These are phyloP conservation scores for Bombus sibiricus DNA, from an alignment of 1,140 invertebrate genomes.

Conservation along the genomic window DNA sequence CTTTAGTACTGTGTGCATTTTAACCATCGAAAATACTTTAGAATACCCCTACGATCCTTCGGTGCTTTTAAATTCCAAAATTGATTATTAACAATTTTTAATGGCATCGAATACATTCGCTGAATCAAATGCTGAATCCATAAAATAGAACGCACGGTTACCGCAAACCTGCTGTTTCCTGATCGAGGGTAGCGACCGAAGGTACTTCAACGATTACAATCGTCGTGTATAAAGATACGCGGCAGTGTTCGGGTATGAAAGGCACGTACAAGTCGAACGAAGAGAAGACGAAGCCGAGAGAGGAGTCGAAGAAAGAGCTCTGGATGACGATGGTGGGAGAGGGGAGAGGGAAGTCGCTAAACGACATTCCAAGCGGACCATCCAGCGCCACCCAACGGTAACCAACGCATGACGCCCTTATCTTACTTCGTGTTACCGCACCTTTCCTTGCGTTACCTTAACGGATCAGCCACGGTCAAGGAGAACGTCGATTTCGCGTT, in stretches of 20 bases:
- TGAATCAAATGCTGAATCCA: not conserved
- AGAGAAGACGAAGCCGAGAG: slow-evolving; percentile 32
- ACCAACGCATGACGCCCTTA: slow-evolving; percentile 77
- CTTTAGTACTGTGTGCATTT: not conserved
- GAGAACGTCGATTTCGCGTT: slow-evolving; percentile 51
- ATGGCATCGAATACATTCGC: not conserved
- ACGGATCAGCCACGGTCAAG: slow-evolving; percentile 61
- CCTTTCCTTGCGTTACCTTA: slow-evolving; percentile 64
- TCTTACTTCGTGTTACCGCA: slow-evolving; percentile 65
- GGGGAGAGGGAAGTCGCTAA: slow-evolving; percentile 80
- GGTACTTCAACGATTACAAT: slow-evolving; percentile 53
- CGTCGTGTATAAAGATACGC: slow-evolving; percentile 50
- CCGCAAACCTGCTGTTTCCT: not conserved
- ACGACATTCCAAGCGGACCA: slow-evolving; percentile 80
- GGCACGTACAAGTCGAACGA: slow-evolving; percentile 47
- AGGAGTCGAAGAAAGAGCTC: slow-evolving; percentile 50
- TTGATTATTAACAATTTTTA: not conserved
- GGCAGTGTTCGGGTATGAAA: slow-evolving; percentile 53
- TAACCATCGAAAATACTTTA: not conserved
- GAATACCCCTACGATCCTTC: not conserved
- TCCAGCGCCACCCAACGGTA: slow-evolving; percentile 81
- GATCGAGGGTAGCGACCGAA: slow-evolving; percentile 30
- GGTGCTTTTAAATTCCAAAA: not conserved
- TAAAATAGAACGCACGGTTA: not conserved
- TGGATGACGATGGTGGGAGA: slow-evolving; percentile 70